phyloP scores from a whole-genome alignment of 2,888 invertebrate genomes.

The Podotricha telesiphe region DNA sequence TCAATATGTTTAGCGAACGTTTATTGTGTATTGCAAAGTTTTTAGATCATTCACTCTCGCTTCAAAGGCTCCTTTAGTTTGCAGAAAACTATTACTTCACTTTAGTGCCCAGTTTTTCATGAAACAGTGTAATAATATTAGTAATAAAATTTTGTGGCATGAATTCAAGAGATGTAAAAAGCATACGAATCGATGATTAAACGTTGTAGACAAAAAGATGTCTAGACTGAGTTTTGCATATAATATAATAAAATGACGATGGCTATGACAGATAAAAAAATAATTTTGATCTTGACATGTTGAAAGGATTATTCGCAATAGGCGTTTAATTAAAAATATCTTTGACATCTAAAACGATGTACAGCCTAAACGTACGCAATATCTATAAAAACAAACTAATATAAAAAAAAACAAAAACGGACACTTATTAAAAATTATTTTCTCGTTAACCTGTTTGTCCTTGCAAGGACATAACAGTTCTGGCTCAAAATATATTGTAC shows the following conservation, averaged over 20 bases:
- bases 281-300: constrained; percentile 9
- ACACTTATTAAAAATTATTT: background rate
- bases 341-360: background rate
- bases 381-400: background rate
- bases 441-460: too few species aligned
- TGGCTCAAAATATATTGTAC: too few species aligned
- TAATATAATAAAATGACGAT: constrained; percentile 33
- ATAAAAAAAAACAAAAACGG: too few species aligned
- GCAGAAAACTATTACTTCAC: constrained; percentile 41
- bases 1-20: constrained; percentile 57
- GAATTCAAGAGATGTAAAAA: constrained; percentile 29
- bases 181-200: constrained; percentile 33
- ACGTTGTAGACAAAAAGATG: constrained; percentile 35
- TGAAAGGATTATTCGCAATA: constrained; percentile 9
- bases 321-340: constrained; percentile 13
- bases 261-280: constrained; percentile 27
- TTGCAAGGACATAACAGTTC: too few species aligned
- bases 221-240: constrained; percentile 40
- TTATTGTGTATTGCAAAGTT: constrained; percentile 62
- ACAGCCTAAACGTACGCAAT: background rate
- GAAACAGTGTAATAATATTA: constrained; percentile 44
- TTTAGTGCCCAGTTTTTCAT: constrained; percentile 44
- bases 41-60: constrained; percentile 79
- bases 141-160: constrained; percentile 44
- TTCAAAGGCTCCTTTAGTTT: constrained; percentile 52